Evolutionary conservation across 2,113 vertebrate genomes (phyloP).

Genomic region (Eclectus roratus): DNA sequence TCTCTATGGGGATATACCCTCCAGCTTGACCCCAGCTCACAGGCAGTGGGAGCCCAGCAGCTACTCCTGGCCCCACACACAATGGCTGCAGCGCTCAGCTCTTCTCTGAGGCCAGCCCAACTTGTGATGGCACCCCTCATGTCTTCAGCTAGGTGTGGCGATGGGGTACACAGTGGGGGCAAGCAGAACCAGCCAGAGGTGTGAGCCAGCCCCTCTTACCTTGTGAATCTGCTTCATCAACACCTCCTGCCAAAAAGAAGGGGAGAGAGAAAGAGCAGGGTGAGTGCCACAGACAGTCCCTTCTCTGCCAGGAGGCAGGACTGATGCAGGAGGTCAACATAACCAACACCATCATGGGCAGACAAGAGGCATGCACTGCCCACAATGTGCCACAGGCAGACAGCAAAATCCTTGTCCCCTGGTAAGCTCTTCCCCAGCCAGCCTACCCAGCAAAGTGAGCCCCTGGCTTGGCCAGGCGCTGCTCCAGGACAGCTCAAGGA

Average conservation of each 20-base stretch:
- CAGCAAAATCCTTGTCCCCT: background rate
- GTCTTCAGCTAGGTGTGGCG: background rate
- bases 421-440: background rate
- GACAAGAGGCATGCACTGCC: background rate
- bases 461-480: background rate
- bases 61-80: background rate
- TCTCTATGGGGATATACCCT: background rate
- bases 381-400: background rate
- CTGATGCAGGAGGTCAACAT: background rate
- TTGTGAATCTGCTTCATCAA: slow-evolving; percentile 99
- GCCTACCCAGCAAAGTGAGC: background rate
- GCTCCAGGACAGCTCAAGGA: background rate
- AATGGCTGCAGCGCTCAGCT: background rate
- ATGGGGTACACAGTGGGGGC: background rate
- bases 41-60: background rate
- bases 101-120: background rate
- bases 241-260: slow-evolving; percentile 83
- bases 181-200: background rate
- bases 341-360: background rate
- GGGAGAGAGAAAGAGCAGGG: background rate
- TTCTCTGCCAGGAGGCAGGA: background rate
- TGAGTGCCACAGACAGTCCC: background rate
- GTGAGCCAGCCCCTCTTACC: slow-evolving; percentile 73
- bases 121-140: accelerated
- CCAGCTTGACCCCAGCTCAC: background rate